A percentile compares a stretch with the other conserved stretches of the same genome.
Conservation (phyloP, 2,888 invertebrate genomes). For the Dicranocentrus wangi region DNA sequence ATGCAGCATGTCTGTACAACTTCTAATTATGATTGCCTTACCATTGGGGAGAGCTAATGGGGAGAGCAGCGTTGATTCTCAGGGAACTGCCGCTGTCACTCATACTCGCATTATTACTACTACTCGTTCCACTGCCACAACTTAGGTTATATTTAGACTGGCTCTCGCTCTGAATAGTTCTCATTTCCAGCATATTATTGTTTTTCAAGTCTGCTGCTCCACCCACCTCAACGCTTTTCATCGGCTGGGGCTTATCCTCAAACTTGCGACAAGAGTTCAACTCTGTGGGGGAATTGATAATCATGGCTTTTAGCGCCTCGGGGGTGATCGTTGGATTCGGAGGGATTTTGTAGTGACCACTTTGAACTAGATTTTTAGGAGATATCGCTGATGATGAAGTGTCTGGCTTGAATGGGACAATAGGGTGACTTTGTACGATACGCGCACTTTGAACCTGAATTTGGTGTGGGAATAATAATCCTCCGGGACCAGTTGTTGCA, state of each 20-base stretch:
- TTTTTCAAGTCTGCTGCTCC: conserved; percentile 37
- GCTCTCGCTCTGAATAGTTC: conserved; percentile 48
- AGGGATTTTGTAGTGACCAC: conserved; percentile 57
- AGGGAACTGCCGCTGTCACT: conserved; percentile 64
- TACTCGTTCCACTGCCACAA: conserved; percentile 63
- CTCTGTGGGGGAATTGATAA: conserved; percentile 85
- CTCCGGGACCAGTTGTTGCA: conserved; percentile 44
- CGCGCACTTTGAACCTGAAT: conserved; percentile 60
- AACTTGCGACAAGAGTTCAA: conserved; percentile 88
- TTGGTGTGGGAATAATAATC: conserved; percentile 49
- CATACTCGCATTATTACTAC: conserved; percentile 65
- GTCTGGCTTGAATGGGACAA: conserved; percentile 41
- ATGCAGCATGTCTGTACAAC: conserved; percentile 17
- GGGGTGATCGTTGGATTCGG: conserved; percentile 53
- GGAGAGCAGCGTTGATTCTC: conserved; percentile 60
- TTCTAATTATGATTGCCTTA: conserved; percentile 55
- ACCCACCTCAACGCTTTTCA: conserved; percentile 54
- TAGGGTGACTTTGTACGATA: conserved; percentile 65
- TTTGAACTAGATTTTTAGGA: conserved; percentile 49
- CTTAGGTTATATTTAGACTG: conserved; percentile 61
- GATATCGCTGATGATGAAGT: not conserved
- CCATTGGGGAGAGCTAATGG: conserved; percentile 69
- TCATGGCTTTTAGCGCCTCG: conserved; percentile 54
- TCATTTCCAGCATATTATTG: conserved; percentile 44
- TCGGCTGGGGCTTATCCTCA: conserved; percentile 82